Base-by-base conservation (phyloP, 2,797 vertebrate species). In the Aplochiton taeniatus region DNA sequence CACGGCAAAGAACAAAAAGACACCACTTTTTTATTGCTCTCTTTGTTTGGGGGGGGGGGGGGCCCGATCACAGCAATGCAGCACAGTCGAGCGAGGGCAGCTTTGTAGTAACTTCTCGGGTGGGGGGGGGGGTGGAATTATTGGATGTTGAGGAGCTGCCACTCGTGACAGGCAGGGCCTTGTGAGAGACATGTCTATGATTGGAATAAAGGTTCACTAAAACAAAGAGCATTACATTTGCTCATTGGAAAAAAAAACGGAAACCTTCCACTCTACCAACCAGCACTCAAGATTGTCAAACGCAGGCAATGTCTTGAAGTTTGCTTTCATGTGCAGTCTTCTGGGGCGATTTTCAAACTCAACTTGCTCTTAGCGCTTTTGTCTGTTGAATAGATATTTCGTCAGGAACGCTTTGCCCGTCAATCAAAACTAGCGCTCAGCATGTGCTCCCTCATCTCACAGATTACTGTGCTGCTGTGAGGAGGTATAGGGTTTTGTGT, bases 291-390 rank as follows among this genome's bases (percentile, higher is more conserved):
- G 61, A 64, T 75, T 76, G 51, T 73, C 70, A 69, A 58, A 79
- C 57, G 59, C 63, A 13, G 44, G 60, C 56, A 5, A 75, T 43
- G 77, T 74, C 66, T 74, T 81, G 20, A 43, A 68, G 65, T 82
- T 79, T 65, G 69, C 83, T 83, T 87, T 89, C 73, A 88, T 88
- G 76, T 87, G 76, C 74, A 75, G 68, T 68, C 62, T 63, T 66
- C 72, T 19, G 63, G 84, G 82, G 79, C 58, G 51, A 79, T 79
- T 85, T 81, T 82, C 84, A 79, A 85, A 75, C 79, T 83, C 70
- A 63, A 69, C 50, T 50, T 82, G 79, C 78, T 71, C 82, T 63
- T 63, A 74, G 67, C 65, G 65, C 66, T 72, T 84, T 77, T 80
- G 76, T 78, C 75, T 78, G 78, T 85, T 80, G 82, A 80, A 77